Percentiles rank a stretch among this genome's conserved stretches.
phyloP scores from a whole-genome alignment of 1,140 invertebrate genomes.

The Drosophila pallidifrons region DNA sequence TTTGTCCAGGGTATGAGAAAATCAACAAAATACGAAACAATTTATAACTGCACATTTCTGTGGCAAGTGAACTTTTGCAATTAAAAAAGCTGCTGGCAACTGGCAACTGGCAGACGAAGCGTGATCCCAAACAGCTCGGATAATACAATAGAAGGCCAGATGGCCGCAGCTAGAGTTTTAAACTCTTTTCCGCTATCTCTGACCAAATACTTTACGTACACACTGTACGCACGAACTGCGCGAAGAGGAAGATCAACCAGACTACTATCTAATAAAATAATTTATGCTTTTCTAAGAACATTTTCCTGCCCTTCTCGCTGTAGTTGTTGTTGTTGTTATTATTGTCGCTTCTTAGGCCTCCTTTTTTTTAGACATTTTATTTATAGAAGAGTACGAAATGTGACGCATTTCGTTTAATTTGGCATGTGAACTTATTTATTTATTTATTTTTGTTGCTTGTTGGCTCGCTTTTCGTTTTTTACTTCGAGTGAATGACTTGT shows the following conservation, averaged over 20 bases:
- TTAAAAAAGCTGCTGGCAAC: constrained; percentile 52
- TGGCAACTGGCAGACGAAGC: constrained; percentile 24
- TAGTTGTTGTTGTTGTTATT: constrained; percentile 17
- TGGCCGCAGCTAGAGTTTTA: constrained; percentile 37
- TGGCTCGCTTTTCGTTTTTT: constrained; percentile 19
- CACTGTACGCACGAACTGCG: neutral
- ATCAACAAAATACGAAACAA: constrained; percentile 49
- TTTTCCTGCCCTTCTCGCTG: constrained; percentile 51
- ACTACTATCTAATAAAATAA: constrained; percentile 59
- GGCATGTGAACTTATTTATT: constrained; percentile 52
- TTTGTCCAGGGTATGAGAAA: constrained; percentile 7
- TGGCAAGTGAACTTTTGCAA: constrained; percentile 63
- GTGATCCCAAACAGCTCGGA: constrained; percentile 7
- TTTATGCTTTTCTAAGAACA: constrained; percentile 62
- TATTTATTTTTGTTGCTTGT: constrained; percentile 37
- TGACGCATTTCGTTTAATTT: constrained; percentile 65
- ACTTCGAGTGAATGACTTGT: constrained; percentile 60
- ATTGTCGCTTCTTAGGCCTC: constrained; percentile 26
- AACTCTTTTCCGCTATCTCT: constrained; percentile 44
- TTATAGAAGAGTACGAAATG: constrained; percentile 55
- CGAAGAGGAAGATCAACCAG: neutral
- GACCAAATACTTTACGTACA: constrained; percentile 25
- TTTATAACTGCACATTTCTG: constrained; percentile 50
- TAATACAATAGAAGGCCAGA: constrained; percentile 34
- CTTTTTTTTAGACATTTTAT: constrained; percentile 55